Conservation (phyloP, 2,113 vertebrate genomes). For the Hemichromis elongatus region DNA sequence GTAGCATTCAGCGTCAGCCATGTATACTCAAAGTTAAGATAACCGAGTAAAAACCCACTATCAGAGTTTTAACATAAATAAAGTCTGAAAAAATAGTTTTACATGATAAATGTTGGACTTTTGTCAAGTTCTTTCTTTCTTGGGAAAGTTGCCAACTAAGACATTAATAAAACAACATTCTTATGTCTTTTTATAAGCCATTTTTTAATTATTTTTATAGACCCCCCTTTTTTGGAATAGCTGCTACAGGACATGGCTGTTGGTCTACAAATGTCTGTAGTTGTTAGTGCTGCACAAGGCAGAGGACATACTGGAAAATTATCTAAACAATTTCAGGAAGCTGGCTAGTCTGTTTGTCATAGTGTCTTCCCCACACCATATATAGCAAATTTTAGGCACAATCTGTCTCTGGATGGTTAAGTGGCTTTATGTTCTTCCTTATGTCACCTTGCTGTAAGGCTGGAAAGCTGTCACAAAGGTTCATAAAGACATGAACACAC, state of each 20-base stretch:
- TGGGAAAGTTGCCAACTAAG: neutral
- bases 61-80: neutral
- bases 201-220: neutral
- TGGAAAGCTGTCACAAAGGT: neutral
- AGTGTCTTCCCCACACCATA: slow-evolving; percentile 48
- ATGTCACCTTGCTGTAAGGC: neutral
- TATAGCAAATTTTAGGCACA: slow-evolving; percentile 55
- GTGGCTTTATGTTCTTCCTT: slow-evolving; percentile 7
- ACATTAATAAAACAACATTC: neutral
- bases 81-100: neutral
- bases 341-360: slow-evolving; percentile 35
- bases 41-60: neutral
- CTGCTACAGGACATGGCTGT: neutral
- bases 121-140: neutral
- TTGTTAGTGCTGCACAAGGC: slow-evolving; percentile 6
- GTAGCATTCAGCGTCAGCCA: neutral
- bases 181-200: neutral
- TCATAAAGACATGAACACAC: neutral
- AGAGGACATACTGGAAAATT: slow-evolving; percentile 50
- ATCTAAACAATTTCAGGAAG: slow-evolving; percentile 63
- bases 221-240: slow-evolving; percentile 40
- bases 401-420: slow-evolving; percentile 4
- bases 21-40: neutral
- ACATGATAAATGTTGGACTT: neutral
- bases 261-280: slow-evolving; percentile 20